Conservation (phyloP, 2,797 vertebrate species). For the Brotula barbata region DNA sequence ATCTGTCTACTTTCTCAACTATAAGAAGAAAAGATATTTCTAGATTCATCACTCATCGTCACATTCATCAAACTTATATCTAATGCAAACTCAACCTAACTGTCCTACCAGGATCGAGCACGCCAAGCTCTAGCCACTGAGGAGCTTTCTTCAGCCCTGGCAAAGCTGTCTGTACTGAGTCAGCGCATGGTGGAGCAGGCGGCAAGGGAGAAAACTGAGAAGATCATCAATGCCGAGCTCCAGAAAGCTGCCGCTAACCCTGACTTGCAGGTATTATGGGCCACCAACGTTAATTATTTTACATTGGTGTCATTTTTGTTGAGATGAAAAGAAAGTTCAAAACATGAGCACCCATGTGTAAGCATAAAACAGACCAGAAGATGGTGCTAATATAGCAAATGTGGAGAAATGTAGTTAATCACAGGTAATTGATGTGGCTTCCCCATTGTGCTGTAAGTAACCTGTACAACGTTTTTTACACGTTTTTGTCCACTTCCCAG, state of each 20-base stretch:
- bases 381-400: background rate
- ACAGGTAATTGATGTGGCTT: no score
- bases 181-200: conserved; percentile 99
- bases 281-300: background rate
- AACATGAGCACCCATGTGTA: background rate
- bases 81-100: no score
- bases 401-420: background rate
- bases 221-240: conserved; percentile 97
- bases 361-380: background rate
- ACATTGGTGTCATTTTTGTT: background rate
- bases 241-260: conserved; percentile 98
- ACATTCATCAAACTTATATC: no score
- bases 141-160: conserved; percentile 93
- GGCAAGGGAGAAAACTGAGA: conserved; percentile 95
- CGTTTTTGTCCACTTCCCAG: conserved; percentile 63
- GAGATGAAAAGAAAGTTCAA: background rate
- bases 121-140: conserved; percentile 94
- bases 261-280: conserved; percentile 87
- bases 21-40: background rate
- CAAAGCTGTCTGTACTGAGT: conserved; percentile 95
- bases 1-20: no score
- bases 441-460: background rate
- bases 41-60: background rate
- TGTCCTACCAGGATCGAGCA: conserved; percentile 82
- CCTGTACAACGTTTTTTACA: background rate